Evolutionary conservation across 92 coral and sea anemone species (phyloP), one percentile per base, ranked within the genome.

Genomic region (Siderastrea siderea): DNA sequence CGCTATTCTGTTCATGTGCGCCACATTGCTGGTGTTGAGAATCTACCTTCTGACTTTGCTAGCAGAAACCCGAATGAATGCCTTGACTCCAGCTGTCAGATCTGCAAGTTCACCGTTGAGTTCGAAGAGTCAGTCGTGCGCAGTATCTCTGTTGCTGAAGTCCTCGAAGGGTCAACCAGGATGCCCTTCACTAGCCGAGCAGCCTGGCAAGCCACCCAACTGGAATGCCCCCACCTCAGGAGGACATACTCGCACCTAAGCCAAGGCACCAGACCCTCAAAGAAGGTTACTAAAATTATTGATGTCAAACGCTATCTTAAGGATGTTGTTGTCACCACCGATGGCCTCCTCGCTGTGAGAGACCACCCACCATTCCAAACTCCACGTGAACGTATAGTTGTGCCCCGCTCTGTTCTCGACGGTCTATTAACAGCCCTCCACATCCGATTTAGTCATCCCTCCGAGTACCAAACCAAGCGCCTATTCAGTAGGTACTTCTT

Each of bases 401-500:
- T 78, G 5, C 85, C 79, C 66, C 17, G 54, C 60, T 66, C 63
- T 16, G 76, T 52, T 51, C 43, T 75, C 6, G 75, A 71, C 82
- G 38, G 38, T 26, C 38, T 26, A 26, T 26, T 26, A 26, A 26
- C 38, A 26, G 38, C 38, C 38, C 38, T 86, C 15, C 93, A 74
- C 73, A 79, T 90, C 66, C 26, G 50, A 12, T 82, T 88, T 10
- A 52, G 70, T 26, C 89, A 76, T 48, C 89, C 90, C 11, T 84
- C 90, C 17, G 73, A 80, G 77, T 75, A 84, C 73, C 93, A 90
- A 52, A 74, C 58, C 10, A 77, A 78, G 69, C 53, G 79, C 52
- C 75, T 85, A 47, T 77, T 85, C 79, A 85, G 74, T 58, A 45
- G 90, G 3, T 75, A 84, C 74, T 90, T 90, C 90, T 90, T 79